Base-by-base conservation (phyloP, 2,888 invertebrate genomes). In the Agrochola litura region DNA sequence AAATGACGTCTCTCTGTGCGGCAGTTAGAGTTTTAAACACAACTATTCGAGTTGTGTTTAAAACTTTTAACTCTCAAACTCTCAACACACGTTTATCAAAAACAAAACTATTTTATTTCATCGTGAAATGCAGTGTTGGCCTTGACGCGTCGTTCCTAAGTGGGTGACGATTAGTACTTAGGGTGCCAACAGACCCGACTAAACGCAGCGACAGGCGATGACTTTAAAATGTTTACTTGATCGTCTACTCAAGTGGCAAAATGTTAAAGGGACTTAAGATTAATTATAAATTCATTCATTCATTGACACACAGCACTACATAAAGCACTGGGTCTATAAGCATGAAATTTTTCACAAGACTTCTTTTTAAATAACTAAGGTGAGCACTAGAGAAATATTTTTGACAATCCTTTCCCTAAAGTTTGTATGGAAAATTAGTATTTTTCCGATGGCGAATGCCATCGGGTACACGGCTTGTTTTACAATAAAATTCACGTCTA, bases 91-190 rank as follows among this genome's bases (percentile, higher is more conserved):
- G 4, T 14, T 63, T 56, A 58, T 63, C 63, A 66, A 73, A 52
- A 66, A 63, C 58, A 63, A 78, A 73, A 64, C 43, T 8, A 3
- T 19, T 66, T 54, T 73, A 5, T 60, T 56, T 25, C 22, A 25
- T 58, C 60, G 46, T 22, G 30, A 67, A 82, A 70, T 82, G 73
- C 73, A 65, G 25, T 46, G 16, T 10, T 14, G 72, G 46, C 88
- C 86, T 85, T 87, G 66, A 64, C 63, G 56, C 54, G 52, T 56
- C 54, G 46, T 19, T 66, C 25, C n/a, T 76, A 79, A 83, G 65
- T 76, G 79, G 72, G 60, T 69, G 79, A 71, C 43, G 41, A 74
- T 72, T 69, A 66, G 25, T 60, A 5, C 37, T 77, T 58, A 80
- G 16, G 76, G 8, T 64, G 46, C 30, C 46, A 25, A 61, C 73